Base-by-base conservation (phyloP, 2,888 invertebrate species). In the Axea sp. region DNA sequence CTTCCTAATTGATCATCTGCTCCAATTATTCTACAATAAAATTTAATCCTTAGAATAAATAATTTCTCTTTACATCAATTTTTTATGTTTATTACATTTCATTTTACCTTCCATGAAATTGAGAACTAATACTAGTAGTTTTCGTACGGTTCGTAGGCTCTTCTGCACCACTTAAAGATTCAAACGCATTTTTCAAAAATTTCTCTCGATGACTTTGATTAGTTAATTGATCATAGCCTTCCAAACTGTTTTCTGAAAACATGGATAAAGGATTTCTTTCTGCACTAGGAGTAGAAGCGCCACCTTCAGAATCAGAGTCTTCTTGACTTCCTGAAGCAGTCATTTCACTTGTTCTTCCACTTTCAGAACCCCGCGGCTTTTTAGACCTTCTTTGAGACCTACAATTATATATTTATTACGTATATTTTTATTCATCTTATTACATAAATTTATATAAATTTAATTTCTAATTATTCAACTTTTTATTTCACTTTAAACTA, bases 251-350 rank as follows among this genome's bases (percentile, higher is more conserved):
- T 55, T 86, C 86, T 7, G 94, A 94, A 47, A 95, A 88, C 77
- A 92, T 90, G 1, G 92, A 92, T 83, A 90, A 84, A 0, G 93
- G 92, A 84, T 93, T 95, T 35, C 94, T 89, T 71, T 96, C 95
- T 0, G 93, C 93, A 65, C 95, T 95, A 0, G 95, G 95, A 0
- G 95, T 95, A 0, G 95, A 95, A 4, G 92, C 93, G 88, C 88
- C 88, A 8, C 89, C 89, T 74, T 89, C 88, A 8, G 87, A 86
- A 39, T 92, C 91, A 57, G 95, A 93, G 37, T 92, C 93, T 78
- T 94, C 94, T 73, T 92, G 92, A 75, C 92, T 92, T 3, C 92
- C 89, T 2, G 88, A 88, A 30, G 89, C 88, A 1, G 86, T 86
- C 64, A 84, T 71, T 73, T 86, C 85, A 74, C 80, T 85, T 9